phyloP scores from a whole-genome alignment of 92 coral and sea anemone genomes.

The Galaxea fascicularis region DNA sequence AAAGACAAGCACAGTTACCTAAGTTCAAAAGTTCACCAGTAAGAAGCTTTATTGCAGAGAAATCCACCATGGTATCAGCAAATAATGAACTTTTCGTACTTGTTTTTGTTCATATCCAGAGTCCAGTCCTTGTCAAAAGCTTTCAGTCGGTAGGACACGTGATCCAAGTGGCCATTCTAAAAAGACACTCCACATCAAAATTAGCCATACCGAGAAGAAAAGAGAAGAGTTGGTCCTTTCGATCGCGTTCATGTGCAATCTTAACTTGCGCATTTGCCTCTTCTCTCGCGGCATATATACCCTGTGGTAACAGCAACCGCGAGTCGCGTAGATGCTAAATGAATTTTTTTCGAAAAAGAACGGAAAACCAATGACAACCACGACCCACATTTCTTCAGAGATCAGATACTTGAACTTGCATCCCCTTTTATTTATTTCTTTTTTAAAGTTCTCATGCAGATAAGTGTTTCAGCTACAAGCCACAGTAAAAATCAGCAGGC shows the following conservation, averaged over 20 bases:
- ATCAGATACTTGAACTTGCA: too few species aligned
- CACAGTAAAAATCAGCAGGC: neutral
- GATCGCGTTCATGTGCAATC: neutral
- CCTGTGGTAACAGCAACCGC: too few species aligned
- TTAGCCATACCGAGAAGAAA: neutral
- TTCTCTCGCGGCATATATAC: too few species aligned
- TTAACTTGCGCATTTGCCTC: too few species aligned
- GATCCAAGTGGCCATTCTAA: conserved; percentile 70
- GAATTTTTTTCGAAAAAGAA: too few species aligned
- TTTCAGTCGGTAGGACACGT: conserved; percentile 54
- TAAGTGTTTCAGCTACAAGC: too few species aligned
- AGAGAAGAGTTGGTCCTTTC: neutral
- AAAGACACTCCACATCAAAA: neutral
- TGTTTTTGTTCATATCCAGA: conserved; percentile 69
- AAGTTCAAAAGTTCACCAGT: neutral
- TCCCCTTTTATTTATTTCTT: too few species aligned
- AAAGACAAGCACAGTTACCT: too few species aligned
- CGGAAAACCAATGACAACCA: too few species aligned
- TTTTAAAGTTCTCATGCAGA: too few species aligned
- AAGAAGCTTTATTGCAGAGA: neutral
- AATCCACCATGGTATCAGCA: neutral
- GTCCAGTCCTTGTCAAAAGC: conserved; percentile 68
- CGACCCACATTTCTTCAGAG: too few species aligned
- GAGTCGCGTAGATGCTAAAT: too few species aligned
- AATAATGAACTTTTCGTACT: conserved; percentile 25